phyloP scores from a whole-genome alignment of 2,888 invertebrate species.

The Alcis repandata region DNA sequence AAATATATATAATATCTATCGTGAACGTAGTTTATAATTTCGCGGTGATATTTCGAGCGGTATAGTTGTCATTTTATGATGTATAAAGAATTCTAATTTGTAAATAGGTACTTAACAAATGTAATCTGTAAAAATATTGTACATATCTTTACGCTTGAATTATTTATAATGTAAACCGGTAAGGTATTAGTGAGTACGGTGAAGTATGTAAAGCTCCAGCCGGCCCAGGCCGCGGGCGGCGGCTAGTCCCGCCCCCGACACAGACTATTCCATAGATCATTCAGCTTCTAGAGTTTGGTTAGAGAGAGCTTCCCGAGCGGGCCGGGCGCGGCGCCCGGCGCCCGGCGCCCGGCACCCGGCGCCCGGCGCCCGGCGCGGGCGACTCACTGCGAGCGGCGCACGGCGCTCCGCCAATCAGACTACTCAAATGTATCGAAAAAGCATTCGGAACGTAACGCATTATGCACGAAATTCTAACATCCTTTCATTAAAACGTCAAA shows the following conservation, averaged over 20 bases:
- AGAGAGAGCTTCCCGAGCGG: constrained; percentile 15
- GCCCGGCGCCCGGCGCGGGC: too few relatives aligned
- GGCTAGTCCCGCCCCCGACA: not conserved
- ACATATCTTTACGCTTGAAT: constrained; percentile 86
- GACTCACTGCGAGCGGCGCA: too few relatives aligned
- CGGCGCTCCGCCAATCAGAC: not conserved
- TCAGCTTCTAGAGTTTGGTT: constrained; percentile 26
- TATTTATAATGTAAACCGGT: constrained; percentile 81
- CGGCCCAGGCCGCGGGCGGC: not conserved
- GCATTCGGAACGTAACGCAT: not conserved
- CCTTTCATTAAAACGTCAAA: not conserved
- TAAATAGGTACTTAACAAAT: constrained; percentile 86
- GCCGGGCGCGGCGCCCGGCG: not conserved
- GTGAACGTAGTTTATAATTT: constrained; percentile 85
- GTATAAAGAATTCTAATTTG: constrained; percentile 86
- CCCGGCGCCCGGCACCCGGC: too few relatives aligned
- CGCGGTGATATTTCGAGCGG: constrained; percentile 85
- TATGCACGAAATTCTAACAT: not conserved
- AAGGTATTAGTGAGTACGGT: constrained; percentile 70
- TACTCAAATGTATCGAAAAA: not conserved
- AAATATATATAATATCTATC: constrained; percentile 71
- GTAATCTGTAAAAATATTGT: constrained; percentile 86
- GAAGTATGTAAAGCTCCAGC: constrained; percentile 55
- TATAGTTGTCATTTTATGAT: constrained; percentile 85
- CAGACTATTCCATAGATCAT: constrained; percentile 16